Conservation (phyloP, 1,140 invertebrate genomes). For the Homalodisca vitripennis region DNA sequence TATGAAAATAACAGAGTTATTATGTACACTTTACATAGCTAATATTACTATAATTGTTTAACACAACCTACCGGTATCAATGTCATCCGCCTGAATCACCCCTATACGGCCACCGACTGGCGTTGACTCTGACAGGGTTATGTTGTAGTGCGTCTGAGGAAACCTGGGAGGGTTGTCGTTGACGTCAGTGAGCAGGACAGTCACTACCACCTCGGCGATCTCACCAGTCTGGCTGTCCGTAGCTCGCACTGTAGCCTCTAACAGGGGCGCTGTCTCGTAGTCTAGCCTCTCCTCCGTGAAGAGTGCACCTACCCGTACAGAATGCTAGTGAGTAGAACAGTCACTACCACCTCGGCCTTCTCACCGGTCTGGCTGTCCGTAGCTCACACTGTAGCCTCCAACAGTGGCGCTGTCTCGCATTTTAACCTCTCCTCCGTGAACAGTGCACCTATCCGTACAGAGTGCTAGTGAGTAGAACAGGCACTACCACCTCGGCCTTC, state of each 20-base stretch:
- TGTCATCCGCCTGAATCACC: conserved; percentile 71
- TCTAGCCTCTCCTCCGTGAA: conserved; percentile 84
- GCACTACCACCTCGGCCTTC: conserved; percentile 78
- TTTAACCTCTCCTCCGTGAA: conserved; percentile 83
- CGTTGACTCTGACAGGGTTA: conserved; percentile 78
- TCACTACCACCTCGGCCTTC: conserved; percentile 78
- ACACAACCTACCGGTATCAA: conserved; percentile 71
- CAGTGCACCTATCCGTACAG: conserved; percentile 77
- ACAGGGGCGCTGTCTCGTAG: conserved; percentile 75
- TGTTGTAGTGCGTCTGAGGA: conserved; percentile 75
- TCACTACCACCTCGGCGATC: conserved; percentile 78
- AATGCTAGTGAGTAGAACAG: conserved; percentile 78
- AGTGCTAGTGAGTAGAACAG: conserved; percentile 78
- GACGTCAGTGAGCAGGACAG: conserved; percentile 77
- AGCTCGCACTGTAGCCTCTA: conserved; percentile 80
- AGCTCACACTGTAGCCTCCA: conserved; percentile 80
- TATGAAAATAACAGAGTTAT: no score
- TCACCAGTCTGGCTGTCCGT: conserved; percentile 86
- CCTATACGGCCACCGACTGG: conserved; percentile 74
- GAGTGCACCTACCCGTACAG: conserved; percentile 77
- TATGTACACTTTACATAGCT: no score
- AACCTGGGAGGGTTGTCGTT: conserved; percentile 90
- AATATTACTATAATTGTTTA: no score
- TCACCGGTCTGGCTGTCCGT: conserved; percentile 86
- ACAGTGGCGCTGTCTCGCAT: conserved; percentile 75